Evolutionary conservation across 2,797 vertebrate species (phyloP), one percentile per base, ranked within the genome.

Genomic region (Falco novaeseelandiae): DNA sequence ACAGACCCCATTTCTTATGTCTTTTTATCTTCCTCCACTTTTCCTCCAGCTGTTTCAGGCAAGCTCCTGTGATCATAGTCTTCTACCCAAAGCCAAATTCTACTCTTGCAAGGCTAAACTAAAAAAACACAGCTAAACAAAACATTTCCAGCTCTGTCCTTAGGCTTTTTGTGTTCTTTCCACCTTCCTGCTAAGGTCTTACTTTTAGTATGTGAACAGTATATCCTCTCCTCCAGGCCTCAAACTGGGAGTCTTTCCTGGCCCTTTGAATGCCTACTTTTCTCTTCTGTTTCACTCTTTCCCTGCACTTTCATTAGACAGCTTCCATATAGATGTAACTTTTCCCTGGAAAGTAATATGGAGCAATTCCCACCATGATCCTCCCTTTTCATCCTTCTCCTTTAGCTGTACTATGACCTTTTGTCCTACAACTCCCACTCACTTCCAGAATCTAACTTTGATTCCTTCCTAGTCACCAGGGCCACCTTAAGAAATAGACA

Each of bases 281-380:
- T 58, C 59, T 91, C 48, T 66, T 73, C 62, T 51, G 7, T 40
- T 92, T 90, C 13, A 23, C 55, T 55, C 63, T 59, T 94, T 82
- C 71, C 55, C 57, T 83, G 30, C 23, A 42, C 44, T 63, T 80
- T 49, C 71, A 51, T 82, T 67, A 76, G 46, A n/a, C 6, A 49
- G n/a, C n/a, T 87, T 92, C 82, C 84, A 51, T 15, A 57, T 2
- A 87, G 57, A 19, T 46, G 40, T 46, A 88, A 83, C 57, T 93
- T 91, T 86, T 87, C 87, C 63, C 82, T 74, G 79, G 82, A 69
- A 85, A 58, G 59, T 67, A 93, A 91, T 61, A 58, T 32, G 71
- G 91, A 96, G 26, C 76, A 89, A 88, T 92, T 96, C 71, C 82
- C 82, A 89, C 78, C 89, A 87, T 19, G 9, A 91, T 82, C 44